These are phyloP conservation scores for Pedionomus torquatus DNA, from an alignment of 2,113 vertebrate genomes.

Conservation along the genomic window DNA sequence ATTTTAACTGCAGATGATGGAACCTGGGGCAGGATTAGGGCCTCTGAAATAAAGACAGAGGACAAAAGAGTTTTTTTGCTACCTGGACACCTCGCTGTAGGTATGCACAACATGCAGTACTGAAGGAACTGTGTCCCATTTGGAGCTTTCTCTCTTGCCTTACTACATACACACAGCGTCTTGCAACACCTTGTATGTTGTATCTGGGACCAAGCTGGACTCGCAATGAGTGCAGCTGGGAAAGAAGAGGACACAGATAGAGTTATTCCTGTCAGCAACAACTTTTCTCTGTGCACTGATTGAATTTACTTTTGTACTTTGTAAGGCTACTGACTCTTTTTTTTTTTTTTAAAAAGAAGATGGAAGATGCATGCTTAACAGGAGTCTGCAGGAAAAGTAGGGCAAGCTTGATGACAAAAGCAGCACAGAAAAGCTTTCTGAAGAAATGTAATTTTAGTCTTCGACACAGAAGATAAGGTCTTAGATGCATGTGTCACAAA, in stretches of 20 bases:
- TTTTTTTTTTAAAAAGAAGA: neutral
- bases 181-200: neutral
- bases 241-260: neutral
- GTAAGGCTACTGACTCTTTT: neutral
- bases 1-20: neutral
- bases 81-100: neutral
- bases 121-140: neutral
- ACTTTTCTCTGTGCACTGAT: neutral
- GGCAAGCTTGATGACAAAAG: neutral
- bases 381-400: neutral
- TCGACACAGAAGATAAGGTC: neutral
- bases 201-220: neutral
- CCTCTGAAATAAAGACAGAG: neutral
- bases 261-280: neutral
- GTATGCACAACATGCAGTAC: fast-evolving
- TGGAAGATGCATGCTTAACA: neutral
- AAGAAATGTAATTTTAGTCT: neutral
- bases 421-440: neutral
- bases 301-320: neutral
- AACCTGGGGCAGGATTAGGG: neutral
- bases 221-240: neutral
- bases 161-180: fast-evolving
- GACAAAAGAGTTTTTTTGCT: neutral
- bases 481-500: neutral
- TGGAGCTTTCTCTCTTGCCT: neutral